phyloP scores from a whole-genome alignment of 2,888 invertebrate species.

The Seira ritae region DNA sequence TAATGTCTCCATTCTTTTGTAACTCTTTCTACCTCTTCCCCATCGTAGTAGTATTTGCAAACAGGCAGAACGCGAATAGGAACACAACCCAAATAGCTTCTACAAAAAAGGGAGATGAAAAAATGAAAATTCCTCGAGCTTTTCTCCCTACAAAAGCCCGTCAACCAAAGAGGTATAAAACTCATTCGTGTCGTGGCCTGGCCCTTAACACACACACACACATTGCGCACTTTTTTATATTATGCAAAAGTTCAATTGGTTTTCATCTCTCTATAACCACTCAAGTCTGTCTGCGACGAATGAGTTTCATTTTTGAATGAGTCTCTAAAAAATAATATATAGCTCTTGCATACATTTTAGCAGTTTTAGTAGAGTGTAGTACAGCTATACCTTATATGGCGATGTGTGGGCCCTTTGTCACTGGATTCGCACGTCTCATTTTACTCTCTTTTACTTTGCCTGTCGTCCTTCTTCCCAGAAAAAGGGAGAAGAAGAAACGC shows the following conservation, averaged over 20 bases:
- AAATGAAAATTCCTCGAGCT: constrained; percentile 30
- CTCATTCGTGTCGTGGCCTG: constrained; percentile 36
- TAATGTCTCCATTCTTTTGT: no score
- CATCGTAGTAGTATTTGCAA: constrained; percentile 18
- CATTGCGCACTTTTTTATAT: constrained; percentile 27
- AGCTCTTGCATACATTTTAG: no score
- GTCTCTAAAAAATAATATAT: no score
- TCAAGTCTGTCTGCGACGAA: no score
- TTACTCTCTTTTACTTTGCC: constrained; percentile 16
- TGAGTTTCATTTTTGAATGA: no score
- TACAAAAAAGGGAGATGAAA: neutral
- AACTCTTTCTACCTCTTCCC: no score
- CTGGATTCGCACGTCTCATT: constrained; percentile 25
- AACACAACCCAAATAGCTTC: no score
- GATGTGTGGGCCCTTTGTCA: no score
- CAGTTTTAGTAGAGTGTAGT: no score
- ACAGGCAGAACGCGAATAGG: neutral
- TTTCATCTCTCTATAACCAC: no score
- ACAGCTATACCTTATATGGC: no score
- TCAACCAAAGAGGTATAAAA: constrained; percentile 36
- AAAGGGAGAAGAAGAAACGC: neutral
- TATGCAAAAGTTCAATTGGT: no score
- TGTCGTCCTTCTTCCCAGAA: constrained; percentile 1
- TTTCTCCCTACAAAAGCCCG: constrained; percentile 16
- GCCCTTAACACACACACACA: constrained; percentile 45